Base-by-base conservation (phyloP, 2,113 vertebrate genomes). In the Polypterus senegalus region DNA sequence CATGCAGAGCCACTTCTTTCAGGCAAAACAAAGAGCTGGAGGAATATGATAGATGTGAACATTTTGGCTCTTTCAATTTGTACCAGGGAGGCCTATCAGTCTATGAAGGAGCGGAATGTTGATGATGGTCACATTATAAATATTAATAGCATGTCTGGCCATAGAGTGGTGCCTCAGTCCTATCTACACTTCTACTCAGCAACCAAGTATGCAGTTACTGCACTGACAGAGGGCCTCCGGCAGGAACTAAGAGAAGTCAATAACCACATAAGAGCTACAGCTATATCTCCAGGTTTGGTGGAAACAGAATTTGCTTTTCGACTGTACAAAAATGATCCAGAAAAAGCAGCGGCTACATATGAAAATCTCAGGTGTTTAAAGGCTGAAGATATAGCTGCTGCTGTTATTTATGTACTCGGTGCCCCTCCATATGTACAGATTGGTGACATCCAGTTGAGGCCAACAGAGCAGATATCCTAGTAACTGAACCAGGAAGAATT, bases 51-150 rank as follows among this genome's bases (percentile, higher is more conserved):
- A 7, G 91, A 91, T 0, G 95, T 97, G 82, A 97, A 97, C 0
- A 84, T 98, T 59, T 81, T 98, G 65, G 95, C 93, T 6, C 79
- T 97, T 70, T 90, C 91, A 67, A 97, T 98, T 82, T 98, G 95
- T 62, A 94, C 93, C 0, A 81, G 92, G 1, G 94, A 97, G 74
- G 91, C 92, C 3, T 97, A 91, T 73, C 91, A 89, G 77, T 98
- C 95, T 54, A 97, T 98, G 95, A 92, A 85, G 70, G 93, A 97
- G 77, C 84, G 93, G 27, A 85, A 84, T 44, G 83, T 98, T 4
- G 91, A 97, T 0, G 95, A 98, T 0, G 93, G 95, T 10, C 95
- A 98, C 66, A 95, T 97, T 61, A 97, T 98, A 74, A 96, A 98
- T 73, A 97, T 98, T 74, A 97, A 91, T 81, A 97, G 94, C 80